Conservation (phyloP, 1,140 invertebrate species). For the Heliothis subflexa region DNA sequence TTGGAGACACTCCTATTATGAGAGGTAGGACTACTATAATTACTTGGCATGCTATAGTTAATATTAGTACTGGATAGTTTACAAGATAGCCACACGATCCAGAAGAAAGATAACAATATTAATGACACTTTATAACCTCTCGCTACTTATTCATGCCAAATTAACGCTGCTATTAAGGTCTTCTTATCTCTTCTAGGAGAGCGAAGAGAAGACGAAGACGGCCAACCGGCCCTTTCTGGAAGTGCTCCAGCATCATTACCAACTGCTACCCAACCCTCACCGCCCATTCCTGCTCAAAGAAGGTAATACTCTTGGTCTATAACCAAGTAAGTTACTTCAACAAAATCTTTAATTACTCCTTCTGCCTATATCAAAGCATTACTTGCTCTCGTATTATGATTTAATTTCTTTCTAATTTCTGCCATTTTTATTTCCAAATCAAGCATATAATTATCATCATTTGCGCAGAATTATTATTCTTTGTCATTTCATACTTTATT, state of each 20-base stretch:
- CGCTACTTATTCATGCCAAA: too few species aligned
- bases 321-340: neutral
- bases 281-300: slow-evolving; percentile 79
- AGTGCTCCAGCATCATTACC: slow-evolving; percentile 80
- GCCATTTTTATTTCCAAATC: slow-evolving; percentile 4
- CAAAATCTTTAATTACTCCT: neutral
- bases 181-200: slow-evolving; percentile 57
- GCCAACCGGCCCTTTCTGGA: slow-evolving; percentile 71
- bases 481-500: neutral
- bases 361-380: neutral
- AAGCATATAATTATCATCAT: neutral
- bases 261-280: slow-evolving; percentile 70
- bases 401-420: neutral
- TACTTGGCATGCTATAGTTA: too few species aligned
- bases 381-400: neutral
- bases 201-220: slow-evolving; percentile 65
- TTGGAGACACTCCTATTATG: slow-evolving; percentile 83
- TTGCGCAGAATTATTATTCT: neutral
- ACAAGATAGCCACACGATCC: neutral
- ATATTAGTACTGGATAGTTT: too few species aligned
- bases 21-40: slow-evolving; percentile 68
- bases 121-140: too few species aligned
- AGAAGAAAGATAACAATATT: neutral
- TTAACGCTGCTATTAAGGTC: neutral
- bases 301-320: slow-evolving; percentile 62